Evolutionary conservation across 2,797 vertebrate species (phyloP).

Genomic region (Falco rusticolus): DNA sequence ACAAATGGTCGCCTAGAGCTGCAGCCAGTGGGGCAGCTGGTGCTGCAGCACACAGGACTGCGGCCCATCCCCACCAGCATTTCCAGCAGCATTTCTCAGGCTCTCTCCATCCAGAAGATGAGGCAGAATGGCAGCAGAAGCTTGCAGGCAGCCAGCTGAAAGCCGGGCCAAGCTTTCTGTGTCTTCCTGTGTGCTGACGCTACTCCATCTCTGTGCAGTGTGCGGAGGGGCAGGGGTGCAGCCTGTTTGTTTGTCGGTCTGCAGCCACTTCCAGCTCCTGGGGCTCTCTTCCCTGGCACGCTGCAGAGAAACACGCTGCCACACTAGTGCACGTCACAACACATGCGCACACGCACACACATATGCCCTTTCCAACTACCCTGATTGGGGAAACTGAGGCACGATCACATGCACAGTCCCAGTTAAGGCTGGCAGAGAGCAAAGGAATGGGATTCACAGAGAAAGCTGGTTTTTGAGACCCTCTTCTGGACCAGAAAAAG

Average conservation of each 20-base stretch:
- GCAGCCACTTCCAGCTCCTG: not conserved
- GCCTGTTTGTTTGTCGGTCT: not conserved
- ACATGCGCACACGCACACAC: not conserved
- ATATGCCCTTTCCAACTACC: not conserved
- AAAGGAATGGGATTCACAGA: not conserved
- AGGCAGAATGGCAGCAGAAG: not conserved
- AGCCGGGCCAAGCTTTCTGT: not conserved
- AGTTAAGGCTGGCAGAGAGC: not conserved
- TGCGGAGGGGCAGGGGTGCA: accelerated
- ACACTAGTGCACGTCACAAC: not conserved
- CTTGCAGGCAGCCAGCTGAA: not conserved
- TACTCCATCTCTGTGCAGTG: not conserved
- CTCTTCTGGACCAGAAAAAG: not conserved
- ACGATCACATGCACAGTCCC: accelerated
- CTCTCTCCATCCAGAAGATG: not conserved
- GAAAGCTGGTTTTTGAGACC: not conserved
- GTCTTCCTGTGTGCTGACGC: accelerated
- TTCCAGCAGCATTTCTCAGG: not conserved
- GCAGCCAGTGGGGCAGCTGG: accelerated
- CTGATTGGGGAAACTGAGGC: not conserved
- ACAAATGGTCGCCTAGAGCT: accelerated
- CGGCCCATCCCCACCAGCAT: not conserved
- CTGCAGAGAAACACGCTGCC: not conserved
- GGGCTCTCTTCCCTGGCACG: not conserved
- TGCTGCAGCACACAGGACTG: not conserved